Evolutionary conservation across 2,797 vertebrate species (phyloP).

Genomic region (Clamator glandarius): DNA sequence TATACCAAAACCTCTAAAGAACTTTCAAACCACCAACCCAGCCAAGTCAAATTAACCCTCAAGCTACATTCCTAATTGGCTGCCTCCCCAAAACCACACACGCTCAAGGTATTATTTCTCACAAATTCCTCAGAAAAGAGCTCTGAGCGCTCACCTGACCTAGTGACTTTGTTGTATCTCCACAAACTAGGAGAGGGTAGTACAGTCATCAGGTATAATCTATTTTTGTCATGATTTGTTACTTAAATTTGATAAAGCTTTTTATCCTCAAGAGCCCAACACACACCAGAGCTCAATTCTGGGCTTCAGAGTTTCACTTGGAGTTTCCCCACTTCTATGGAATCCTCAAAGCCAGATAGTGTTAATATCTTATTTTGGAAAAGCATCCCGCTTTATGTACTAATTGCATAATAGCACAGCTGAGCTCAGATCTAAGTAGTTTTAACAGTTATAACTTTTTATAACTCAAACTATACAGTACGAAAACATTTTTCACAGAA

Average conservation of each 20-base stretch:
- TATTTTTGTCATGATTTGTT: background rate
- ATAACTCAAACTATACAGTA: background rate
- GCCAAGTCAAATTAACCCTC: background rate
- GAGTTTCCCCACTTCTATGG: background rate
- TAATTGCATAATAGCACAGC: background rate
- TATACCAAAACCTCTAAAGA: background rate
- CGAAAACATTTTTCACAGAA: too few relatives aligned
- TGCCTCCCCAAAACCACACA: background rate
- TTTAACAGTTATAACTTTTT: background rate
- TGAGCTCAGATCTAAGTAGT: background rate
- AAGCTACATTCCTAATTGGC: background rate
- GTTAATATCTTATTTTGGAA: background rate
- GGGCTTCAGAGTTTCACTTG: background rate
- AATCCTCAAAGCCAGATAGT: background rate
- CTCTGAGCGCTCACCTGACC: background rate
- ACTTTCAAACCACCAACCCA: background rate
- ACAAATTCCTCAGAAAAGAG: background rate
- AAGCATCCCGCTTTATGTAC: background rate
- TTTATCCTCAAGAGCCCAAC: background rate
- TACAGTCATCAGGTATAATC: background rate
- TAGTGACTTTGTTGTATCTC: background rate
- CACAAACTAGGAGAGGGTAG: background rate
- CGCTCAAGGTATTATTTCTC: background rate
- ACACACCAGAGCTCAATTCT: background rate
- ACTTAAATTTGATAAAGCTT: background rate